Conservation (phyloP, 64 coral and sea anemone species). For the Dendrophyllia cribrosa region DNA sequence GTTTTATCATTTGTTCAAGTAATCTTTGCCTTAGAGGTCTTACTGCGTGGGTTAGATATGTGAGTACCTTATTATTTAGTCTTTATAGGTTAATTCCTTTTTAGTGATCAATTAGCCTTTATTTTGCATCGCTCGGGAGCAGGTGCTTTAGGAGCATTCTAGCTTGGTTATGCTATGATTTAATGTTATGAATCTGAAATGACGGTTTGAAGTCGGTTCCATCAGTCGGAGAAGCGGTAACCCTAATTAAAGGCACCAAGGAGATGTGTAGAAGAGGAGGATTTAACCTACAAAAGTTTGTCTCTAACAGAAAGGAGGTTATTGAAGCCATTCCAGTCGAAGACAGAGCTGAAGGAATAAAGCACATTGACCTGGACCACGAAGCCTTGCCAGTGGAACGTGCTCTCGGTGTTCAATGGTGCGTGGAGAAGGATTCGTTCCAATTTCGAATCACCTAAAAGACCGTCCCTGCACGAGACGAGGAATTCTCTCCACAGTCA, state of each 20-base stretch:
- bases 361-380: neutral
- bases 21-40: no score
- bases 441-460: conserved; percentile 1
- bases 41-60: no score
- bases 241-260: conserved; percentile 24
- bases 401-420: conserved; percentile 7
- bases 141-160: no score
- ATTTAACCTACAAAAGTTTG: conserved; percentile 56
- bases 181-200: no score
- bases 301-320: conserved; percentile 39
- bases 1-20: no score
- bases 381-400: conserved; percentile 3
- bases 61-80: no score
- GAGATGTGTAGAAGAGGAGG: conserved; percentile 43
- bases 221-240: conserved; percentile 10
- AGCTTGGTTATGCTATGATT: no score
- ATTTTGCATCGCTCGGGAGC: no score
- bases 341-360: neutral
- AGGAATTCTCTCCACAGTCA: neutral
- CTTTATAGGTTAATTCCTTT: no score
- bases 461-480: neutral
- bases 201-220: conserved; percentile 53
- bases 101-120: no score
- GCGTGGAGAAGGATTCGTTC: conserved; percentile 5
- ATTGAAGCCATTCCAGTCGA: conserved; percentile 22